These are phyloP conservation scores for Oopsacas minuta DNA, from an alignment of 37 sponge, comb jelly and placozoan genomes.

Conservation along the genomic window DNA sequence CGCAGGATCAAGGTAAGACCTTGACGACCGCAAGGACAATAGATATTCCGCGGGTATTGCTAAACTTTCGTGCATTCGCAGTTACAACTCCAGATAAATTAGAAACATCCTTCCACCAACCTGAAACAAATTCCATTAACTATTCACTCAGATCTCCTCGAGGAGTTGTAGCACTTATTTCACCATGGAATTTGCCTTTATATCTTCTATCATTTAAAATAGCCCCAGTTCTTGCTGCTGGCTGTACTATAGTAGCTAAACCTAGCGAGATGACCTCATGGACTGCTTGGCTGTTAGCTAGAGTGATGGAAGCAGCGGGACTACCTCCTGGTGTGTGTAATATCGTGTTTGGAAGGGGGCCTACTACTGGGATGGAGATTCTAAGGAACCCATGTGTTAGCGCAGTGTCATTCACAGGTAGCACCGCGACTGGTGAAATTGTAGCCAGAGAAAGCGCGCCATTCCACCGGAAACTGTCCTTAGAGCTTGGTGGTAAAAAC, in stretches of 20 bases:
- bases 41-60: slow-evolving; percentile 52
- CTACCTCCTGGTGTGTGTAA: slow-evolving; percentile 84
- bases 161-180: slow-evolving; percentile 83
- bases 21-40: slow-evolving; percentile 59
- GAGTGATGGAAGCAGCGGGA: slow-evolving; percentile 53
- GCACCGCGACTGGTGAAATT: slow-evolving; percentile 48
- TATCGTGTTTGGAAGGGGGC: slow-evolving; percentile 72
- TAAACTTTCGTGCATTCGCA: slow-evolving; percentile 74
- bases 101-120: slow-evolving; percentile 26
- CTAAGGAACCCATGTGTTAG: slow-evolving; percentile 58
- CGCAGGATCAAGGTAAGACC: slow-evolving; percentile 80
- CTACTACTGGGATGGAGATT: slow-evolving; percentile 58
- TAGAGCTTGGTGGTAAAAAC: slow-evolving; percentile 89
- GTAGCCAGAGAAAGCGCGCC: slow-evolving; percentile 45
- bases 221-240: slow-evolving; percentile 74
- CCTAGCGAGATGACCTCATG: slow-evolving; percentile 89
- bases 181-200: slow-evolving; percentile 84
- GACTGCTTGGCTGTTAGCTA: slow-evolving; percentile 67
- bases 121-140: slow-evolving; percentile 46
- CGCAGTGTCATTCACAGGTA: slow-evolving; percentile 77
- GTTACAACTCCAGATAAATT: slow-evolving; percentile 40
- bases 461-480: slow-evolving; percentile 55
- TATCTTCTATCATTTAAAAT: slow-evolving; percentile 79
- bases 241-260: slow-evolving; percentile 75
- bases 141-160: slow-evolving; percentile 56